Base-by-base conservation (phyloP, 2,113 vertebrate species). In the Amphiprion percula region DNA sequence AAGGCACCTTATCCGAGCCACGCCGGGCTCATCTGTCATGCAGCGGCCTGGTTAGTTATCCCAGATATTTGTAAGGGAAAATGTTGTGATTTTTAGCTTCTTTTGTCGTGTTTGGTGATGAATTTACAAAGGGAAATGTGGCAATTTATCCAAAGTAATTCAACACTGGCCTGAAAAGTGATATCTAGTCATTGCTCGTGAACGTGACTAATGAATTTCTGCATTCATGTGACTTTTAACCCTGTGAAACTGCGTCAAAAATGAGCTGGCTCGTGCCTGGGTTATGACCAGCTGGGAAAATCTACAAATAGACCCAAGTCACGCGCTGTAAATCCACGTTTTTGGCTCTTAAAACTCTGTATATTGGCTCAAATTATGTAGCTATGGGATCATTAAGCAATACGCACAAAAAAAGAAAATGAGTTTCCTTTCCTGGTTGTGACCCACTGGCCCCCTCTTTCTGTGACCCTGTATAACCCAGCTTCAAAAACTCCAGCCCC, bases 401-500 rank as follows among this genome's bases (percentile, higher is more conserved):
- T 83, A 46, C 28, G 0, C 30, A 52, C 3, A 4, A 30, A 30
- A 26, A 30, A 30, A 30, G 0, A 68, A 70, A 68, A 73, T 65
- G 37, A 0, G 24, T 58, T 62, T 73, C 24, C 19, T 62, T 80
- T 82, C 70, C 77, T 82, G 24, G 63, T 81, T 24, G 6, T 62
- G 33, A 84, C 84, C 78, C 60, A 55, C 8, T 7, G n/a, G 56
- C 55, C 74, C 67, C 68, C 83, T 63, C 23, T 74, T 44, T 39
- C 59, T 67, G 26, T 89, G 85, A 87, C 85, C 85, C 50, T 39
- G 66, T 71, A 79, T 81, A 85, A 90, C 81, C 83, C 70, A 77
- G 66, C 64, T 80, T 64, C 67, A 66, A 85, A 87, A 67, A 63
- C 78, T 80, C 68, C 59, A 50, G 56, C 80, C 83, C 73, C 72